phyloP scores from a whole-genome alignment of 2,888 invertebrate genomes.

The Epiblema foenella region DNA sequence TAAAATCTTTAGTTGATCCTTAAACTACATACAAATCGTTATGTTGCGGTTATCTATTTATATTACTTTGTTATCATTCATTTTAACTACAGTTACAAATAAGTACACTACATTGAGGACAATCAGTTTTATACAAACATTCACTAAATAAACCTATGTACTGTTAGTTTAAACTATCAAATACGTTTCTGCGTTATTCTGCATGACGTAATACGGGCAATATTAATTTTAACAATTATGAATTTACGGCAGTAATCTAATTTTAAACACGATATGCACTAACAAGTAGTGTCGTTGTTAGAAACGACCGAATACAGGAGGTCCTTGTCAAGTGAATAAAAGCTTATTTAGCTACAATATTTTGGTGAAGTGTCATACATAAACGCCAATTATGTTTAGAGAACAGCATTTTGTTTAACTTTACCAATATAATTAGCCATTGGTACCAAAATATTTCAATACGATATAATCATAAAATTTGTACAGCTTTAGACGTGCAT shows the following conservation, averaged over 20 bases:
- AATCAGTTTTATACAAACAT: no score
- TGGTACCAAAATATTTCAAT: no score
- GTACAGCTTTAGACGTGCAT: no score
- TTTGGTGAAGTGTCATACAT: no score
- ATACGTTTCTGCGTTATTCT: neutral
- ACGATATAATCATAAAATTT: no score
- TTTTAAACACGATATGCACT: slow-evolving; percentile 23
- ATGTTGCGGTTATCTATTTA: neutral
- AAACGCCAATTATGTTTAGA: neutral
- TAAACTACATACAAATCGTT: neutral
- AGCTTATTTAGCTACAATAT: slow-evolving; percentile 1
- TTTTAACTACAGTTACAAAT: neutral
- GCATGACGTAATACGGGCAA: neutral
- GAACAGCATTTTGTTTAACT: neutral
- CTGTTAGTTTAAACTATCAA: neutral
- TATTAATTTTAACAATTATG: neutral
- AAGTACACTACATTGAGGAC: no score
- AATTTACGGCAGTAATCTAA: neutral
- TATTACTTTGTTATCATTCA: neutral
- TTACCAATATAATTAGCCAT: no score
- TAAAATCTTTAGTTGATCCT: neutral
- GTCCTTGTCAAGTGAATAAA: slow-evolving; percentile 33
- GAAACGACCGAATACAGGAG: slow-evolving; percentile 11
- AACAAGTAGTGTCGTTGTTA: slow-evolving; percentile 22
- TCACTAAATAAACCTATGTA: neutral